Base-by-base conservation (phyloP, 1,140 invertebrate genomes). In the Meloidogyne floridensis region DNA sequence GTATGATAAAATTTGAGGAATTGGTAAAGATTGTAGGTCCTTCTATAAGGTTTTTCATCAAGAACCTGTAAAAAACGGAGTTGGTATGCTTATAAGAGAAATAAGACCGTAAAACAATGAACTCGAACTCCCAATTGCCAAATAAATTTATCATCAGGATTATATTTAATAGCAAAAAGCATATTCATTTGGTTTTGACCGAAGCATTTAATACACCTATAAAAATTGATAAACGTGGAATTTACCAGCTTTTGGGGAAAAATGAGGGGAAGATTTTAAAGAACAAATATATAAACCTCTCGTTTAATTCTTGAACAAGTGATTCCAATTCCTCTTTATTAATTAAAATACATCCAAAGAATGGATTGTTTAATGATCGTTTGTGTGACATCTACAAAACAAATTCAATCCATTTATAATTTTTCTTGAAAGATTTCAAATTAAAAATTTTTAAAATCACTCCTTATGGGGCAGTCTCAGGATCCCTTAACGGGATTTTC, bases 1-100 rank as follows among this genome's bases (percentile, higher is more conserved):
- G 78, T 32, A n/a, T 51, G 69, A 43, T 79, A 80, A 54, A 79
- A 72, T 51, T 79, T 80, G 9, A 80, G 43, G 69, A 80, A 80
- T 70, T 80, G 78, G 43, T 43, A 80, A 15, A 80, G 70, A 51
- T 69, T 80, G 78, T 80, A 80, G 4, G 47, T 54, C 20, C 69
- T 80, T 43, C 78, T 18, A 10, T 77, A 77, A 10, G 70, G 59
- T 59, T 77, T 77, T 59, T 59, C 75, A 11, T 77, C 75, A 13
- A 77, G 42, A 8, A 59, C 75, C 75, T 77, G 75, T 9, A 77
- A 59, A 65, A 3, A 77, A 11, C n/a, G 42, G 18, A 76, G 15
- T 32, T 32, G 32, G 32, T 32, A 32, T 32, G 32, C 1, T 32
- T 32, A 32, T 32, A 32, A 32, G 32, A 32, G 32, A 32, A 76